phyloP scores from a whole-genome alignment of 2,113 vertebrate genomes.

The Sapayoa aenigma region DNA sequence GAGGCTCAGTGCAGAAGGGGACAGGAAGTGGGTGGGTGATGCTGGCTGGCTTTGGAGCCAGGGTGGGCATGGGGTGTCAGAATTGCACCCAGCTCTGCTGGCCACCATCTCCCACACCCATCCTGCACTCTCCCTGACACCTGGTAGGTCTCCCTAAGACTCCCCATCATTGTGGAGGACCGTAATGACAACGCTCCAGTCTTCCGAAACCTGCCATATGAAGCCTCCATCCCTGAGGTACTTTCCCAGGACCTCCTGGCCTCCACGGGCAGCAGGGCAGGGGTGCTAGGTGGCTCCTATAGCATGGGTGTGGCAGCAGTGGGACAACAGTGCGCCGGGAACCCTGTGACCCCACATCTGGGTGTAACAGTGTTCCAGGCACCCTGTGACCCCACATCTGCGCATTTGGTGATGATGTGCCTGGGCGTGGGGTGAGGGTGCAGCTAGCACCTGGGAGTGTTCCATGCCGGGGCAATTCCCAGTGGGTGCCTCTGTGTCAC shows the following conservation, averaged over 20 bases:
- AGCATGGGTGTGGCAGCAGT: background rate
- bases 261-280: rapidly evolving
- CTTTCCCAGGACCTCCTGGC: background rate
- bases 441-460: background rate
- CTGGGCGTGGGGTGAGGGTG: rapidly evolving
- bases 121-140: background rate
- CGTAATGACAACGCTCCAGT: slow-evolving; percentile 28
- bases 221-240: background rate
- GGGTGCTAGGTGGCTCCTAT: background rate
- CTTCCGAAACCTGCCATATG: background rate
- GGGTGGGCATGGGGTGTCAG: rapidly evolving
- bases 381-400: rapidly evolving
- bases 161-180: slow-evolving; percentile 32
- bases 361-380: rapidly evolving
- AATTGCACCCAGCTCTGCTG: background rate
- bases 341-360: rapidly evolving
- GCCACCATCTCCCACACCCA: background rate
- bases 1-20: background rate
- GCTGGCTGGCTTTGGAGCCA: background rate
- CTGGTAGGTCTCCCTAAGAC: background rate
- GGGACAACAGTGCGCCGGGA: background rate
- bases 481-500: rapidly evolving
- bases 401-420: rapidly evolving
- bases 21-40: background rate
- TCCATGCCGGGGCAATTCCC: background rate